Percentiles rank a stretch among this genome's conserved stretches.
These are phyloP conservation scores for Cephalopachus bancanus DNA, from an alignment of 2,797 vertebrate genomes.

Conservation along the genomic window DNA sequence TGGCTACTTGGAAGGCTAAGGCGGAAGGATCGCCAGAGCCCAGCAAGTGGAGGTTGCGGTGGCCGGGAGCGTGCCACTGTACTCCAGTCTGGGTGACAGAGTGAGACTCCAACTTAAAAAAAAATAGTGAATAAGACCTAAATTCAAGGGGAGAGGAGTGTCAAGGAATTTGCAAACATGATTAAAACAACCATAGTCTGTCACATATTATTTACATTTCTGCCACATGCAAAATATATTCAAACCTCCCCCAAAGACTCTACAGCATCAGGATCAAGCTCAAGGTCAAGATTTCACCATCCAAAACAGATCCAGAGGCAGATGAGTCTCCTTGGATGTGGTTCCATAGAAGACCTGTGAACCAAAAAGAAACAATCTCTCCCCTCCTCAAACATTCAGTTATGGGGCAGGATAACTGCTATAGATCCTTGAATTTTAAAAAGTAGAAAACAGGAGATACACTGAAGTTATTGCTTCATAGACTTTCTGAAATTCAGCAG, in stretches of 20 bases:
- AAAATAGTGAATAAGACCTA: background rate
- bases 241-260: background rate
- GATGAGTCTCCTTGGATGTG: background rate
- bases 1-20: too few relatives aligned
- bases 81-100: too few relatives aligned
- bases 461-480: background rate
- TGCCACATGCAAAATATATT: background rate
- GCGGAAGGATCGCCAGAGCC: too few relatives aligned
- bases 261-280: background rate
- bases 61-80: too few relatives aligned
- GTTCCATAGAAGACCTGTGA: background rate
- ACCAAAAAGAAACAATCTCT: background rate
- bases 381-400: background rate
- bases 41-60: too few relatives aligned
- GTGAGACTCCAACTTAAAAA: too few relatives aligned
- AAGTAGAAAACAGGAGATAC: background rate
- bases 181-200: background rate
- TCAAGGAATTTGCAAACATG: background rate
- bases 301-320: background rate
- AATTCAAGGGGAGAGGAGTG: background rate
- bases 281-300: background rate
- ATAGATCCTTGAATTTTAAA: background rate
- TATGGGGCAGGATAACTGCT: background rate
- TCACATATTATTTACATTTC: background rate
- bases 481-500: background rate